These are phyloP conservation scores for Chrysodeixis includens DNA, from an alignment of 2,888 invertebrate species.

Conservation along the genomic window DNA sequence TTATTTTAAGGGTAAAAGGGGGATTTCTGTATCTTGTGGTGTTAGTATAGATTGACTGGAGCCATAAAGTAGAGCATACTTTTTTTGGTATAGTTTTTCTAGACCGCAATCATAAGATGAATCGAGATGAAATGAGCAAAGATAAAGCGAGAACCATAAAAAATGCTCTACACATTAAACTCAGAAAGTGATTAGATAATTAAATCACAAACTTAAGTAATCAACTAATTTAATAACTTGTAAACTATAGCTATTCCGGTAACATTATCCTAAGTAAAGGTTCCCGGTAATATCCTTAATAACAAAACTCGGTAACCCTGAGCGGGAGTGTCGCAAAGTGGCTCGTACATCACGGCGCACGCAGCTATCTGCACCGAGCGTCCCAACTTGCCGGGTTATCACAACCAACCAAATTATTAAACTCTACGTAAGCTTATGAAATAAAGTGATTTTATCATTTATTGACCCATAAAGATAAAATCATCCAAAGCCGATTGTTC, in stretches of 20 bases:
- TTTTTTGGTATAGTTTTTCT: too few species aligned
- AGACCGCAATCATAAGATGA: conserved; percentile 13
- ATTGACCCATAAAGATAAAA: conserved; percentile 45
- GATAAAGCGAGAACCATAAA: too few species aligned
- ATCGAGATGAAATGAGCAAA: too few species aligned
- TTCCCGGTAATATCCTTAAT: conserved; percentile 39
- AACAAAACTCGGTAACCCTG: conserved; percentile 48
- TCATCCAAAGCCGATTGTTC: conserved; percentile 33
- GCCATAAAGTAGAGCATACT: too few species aligned
- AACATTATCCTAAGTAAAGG: conserved; percentile 32
- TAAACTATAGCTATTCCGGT: conserved; percentile 40
- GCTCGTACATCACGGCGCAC: conserved; percentile 61
- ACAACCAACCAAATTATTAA: conserved; percentile 63
- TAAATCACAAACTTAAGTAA: conserved; percentile 6
- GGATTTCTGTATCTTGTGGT: too few species aligned
- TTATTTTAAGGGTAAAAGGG: too few species aligned
- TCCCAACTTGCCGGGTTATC: conserved; percentile 62
- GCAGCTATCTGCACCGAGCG: conserved; percentile 60
- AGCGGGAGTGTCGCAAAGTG: conserved; percentile 60
- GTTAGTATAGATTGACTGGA: too few species aligned
- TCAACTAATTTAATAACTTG: conserved; percentile 28
- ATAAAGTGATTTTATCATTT: conserved; percentile 53
- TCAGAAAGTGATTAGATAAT: neutral
- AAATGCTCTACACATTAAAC: neutral
- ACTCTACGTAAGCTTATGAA: conserved; percentile 44